phyloP scores from a whole-genome alignment of 2,113 vertebrate genomes.

The Apodemus sylvaticus region DNA sequence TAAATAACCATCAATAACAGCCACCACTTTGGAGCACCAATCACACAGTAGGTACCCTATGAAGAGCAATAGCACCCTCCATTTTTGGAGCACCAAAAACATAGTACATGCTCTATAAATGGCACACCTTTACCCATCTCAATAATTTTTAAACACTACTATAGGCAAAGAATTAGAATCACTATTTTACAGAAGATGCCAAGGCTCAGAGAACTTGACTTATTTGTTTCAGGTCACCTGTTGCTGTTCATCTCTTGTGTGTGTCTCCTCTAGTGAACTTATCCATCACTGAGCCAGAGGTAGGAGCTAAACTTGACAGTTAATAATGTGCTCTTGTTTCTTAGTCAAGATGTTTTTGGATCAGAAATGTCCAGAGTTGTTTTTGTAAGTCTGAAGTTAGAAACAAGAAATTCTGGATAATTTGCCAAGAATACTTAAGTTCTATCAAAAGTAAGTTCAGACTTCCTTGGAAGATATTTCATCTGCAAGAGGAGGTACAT shows the following conservation, averaged over 20 bases:
- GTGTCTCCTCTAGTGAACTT: neutral
- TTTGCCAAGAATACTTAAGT: neutral
- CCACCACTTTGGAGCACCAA: neutral
- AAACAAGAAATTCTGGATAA: neutral
- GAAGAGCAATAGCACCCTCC: neutral
- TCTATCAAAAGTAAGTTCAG: neutral
- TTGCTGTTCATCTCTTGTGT: neutral
- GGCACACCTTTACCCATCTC: neutral
- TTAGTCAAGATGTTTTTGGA: neutral
- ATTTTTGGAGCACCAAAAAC: neutral
- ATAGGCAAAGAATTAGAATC: neutral
- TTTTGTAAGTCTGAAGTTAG: neutral
- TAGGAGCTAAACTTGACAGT: neutral
- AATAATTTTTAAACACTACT: neutral
- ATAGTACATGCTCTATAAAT: too few species aligned
- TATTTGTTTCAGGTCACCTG: neutral
- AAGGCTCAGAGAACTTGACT: neutral
- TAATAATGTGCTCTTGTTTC: neutral
- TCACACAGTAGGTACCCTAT: too few species aligned
- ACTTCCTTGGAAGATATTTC: neutral
- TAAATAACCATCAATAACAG: neutral
- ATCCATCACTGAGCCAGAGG: neutral
- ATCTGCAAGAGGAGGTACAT: neutral
- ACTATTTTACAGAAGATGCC: conserved; percentile 24
- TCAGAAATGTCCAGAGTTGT: neutral